Evolutionary conservation across 2,888 invertebrate genomes (phyloP), one percentile per base, ranked within the genome.

Genomic region (Ganaspis brasiliensis): DNA sequence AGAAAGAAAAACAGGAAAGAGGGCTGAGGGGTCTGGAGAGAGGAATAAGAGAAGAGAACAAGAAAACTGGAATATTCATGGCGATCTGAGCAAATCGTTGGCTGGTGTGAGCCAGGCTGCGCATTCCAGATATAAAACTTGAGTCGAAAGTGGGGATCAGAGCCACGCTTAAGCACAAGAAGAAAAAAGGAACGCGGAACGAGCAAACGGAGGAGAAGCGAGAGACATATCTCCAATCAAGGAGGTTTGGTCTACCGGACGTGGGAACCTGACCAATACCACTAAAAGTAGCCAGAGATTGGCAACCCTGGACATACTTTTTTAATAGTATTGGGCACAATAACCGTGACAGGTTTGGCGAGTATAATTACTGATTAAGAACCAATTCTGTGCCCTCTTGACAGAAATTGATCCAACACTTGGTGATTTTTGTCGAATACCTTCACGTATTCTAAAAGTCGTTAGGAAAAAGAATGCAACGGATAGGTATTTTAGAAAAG

Each of bases 191-290:
- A 74, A 70, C 56, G 45, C 37, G 71, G 70, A 57, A 74, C 31
- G 49, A 21, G 55, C 31, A 63, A 49, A 55, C 76, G 61, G 63
- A 73, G 57, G 71, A 35, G 52, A 59, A 71, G 77, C 59, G 55
- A 61, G 77, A 75, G 45, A 37, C 61, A 57, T 63, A 45, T 59
- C 75, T 72, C 75, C 67, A 67, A 45, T 67, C 67, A 67, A 67
- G 67, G 81, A 79, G 82, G 76, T 87, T 85, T 79, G 86, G 85
- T 81, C 85, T 85, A 87, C 88, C 84, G 86, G 89, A 86, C 88
- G 89, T 89, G 89, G 89, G 89, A 89, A 89, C 87, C 82, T 81
- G 79, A 72, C 77, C 74, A 80, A 79, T 78, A 78, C 74, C 75
- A 26, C 71, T 8, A 31, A 31, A 24, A 56, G 72, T 76, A 74